phyloP scores from a whole-genome alignment of 1,140 invertebrate species.

The Hylaeus anthracinus region DNA sequence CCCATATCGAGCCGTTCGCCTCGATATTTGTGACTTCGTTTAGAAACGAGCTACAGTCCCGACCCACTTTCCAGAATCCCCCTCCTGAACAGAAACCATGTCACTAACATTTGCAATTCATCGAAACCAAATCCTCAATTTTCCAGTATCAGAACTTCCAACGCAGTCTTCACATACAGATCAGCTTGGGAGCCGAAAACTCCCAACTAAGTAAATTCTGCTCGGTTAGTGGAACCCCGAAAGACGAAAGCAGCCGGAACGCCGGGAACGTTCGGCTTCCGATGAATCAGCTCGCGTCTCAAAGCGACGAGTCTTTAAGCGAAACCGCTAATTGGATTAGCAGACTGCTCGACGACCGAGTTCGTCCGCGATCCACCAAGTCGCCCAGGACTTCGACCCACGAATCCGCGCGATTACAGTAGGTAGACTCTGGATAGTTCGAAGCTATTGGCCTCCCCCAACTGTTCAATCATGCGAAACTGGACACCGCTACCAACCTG shows the following conservation, averaged over 20 bases:
- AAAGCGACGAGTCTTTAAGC: constrained; percentile 39
- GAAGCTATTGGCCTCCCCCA: background rate
- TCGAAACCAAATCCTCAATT: too few species aligned
- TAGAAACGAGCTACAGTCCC: too few species aligned
- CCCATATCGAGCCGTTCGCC: too few species aligned
- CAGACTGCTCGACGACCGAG: background rate
- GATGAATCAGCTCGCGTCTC: constrained; percentile 37
- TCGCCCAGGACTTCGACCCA: constrained; percentile 13
- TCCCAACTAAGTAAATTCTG: background rate
- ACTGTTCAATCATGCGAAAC: background rate
- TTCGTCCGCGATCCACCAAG: constrained; percentile 37
- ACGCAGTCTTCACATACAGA: background rate
- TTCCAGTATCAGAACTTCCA: background rate
- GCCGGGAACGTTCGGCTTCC: background rate
- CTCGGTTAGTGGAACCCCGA: too few species aligned
- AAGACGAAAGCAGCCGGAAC: background rate
- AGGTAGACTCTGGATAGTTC: background rate
- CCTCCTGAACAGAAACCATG: too few species aligned
- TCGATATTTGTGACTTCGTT: too few species aligned
- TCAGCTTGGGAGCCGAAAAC: background rate
- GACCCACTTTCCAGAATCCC: too few species aligned
- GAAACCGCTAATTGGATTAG: constrained; percentile 45
- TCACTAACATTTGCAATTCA: too few species aligned
- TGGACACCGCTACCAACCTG: constrained; percentile 67
- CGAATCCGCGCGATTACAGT: constrained; percentile 29